Base-by-base conservation (phyloP, 2,113 vertebrate genomes). In the Phylloscopus whistleri region DNA sequence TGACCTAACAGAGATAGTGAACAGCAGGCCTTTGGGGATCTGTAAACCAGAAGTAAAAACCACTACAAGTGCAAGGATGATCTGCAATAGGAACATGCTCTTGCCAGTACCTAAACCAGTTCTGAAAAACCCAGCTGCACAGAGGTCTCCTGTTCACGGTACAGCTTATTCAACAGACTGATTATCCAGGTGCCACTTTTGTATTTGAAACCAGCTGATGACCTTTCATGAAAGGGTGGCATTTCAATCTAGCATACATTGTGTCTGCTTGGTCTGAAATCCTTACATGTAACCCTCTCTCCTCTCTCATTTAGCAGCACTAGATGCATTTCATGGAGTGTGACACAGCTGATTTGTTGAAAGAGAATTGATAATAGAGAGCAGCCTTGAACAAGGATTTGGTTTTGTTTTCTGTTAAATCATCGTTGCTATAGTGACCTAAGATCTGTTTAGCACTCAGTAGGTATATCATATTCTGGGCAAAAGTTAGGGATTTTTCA, bases 341-440 rank as follows among this genome's bases (percentile, higher is more conserved):
- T 79, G 69, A 77, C n/a, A 53, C 4, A 14, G 69, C 69, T 84
- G 77, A 84, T 89, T 52, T 77, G 74, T 43, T 84, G 83, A 35
- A 80, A 72, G 86, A 55, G n/a, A 60, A 63, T 58, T 90, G 73
- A 64, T 92, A 90, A 68, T 30, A 84, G 76, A 77, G 95, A 94
- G 86, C 76, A 81, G 86, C 80, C 60, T 93, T 58, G 83, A 94
- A 59, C 8, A 4, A 58, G 73, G 86, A 93, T 94, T 76, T 0
- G 0, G 49, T 89, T 95, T 95, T 93, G 90, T 96, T 95, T 96
- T 93, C 83, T 90, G 88, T 93, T 93, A 76, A 79, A 72, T 96
- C 49, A 49, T 43, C 0, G 92, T 94, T 96, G 95, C 94, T 87
- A 96, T 96, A 87, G 96, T 89, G 70, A 96, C 66, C 87, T 73